Evolutionary conservation across 2,113 vertebrate species (phyloP), one percentile per base, ranked within the genome.

Genomic region (Aegotheles bennettii): DNA sequence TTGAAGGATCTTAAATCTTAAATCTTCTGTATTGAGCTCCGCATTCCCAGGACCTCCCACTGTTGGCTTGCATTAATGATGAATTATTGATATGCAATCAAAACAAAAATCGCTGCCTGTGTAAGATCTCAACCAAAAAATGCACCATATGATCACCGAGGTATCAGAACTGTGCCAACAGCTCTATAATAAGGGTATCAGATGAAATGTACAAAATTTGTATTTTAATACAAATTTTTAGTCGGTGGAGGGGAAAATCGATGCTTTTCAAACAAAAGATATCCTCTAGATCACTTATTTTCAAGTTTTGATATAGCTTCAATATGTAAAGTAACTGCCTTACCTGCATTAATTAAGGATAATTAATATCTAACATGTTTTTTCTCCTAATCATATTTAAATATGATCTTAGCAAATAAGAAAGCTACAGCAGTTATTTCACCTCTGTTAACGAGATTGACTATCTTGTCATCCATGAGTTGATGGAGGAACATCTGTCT

Each of bases 381-480:
- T 75, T 36, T 70, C 3, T 68, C 6, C 7, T 10, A n/a, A 8
- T 51, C 7, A 16, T 57, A 40, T 76, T 83, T 75, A 63, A 75
- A 50, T 26, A 24, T 56, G 48, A 48, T 67, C 17, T 47, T 75
- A 57, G 47, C 11, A 13, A 45, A 20, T 50, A 68, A 40, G 48
- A 54, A 54, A 50, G 24, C 18, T 75, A 31, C 18, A 35, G 54
- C 2, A 1, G 3, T 50, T 74, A n/a, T 54, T 88, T 60, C 20
- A 60, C 6, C 7, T 51, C 28, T 54, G 15, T 50, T 71, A 23
- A 40, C 8, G 18, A 0, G 24, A 11, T 42, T 33, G 26, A 57
- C 0, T 42, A 26, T 36, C 31, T 89, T 1, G 1, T 26, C 42
- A 12, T 26, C 25, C 1, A 0, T n/a, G 59, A 73, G 38, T 4